These are phyloP conservation scores for Eupithecia subumbrata DNA, from an alignment of 2,888 invertebrate genomes.

Conservation along the genomic window DNA sequence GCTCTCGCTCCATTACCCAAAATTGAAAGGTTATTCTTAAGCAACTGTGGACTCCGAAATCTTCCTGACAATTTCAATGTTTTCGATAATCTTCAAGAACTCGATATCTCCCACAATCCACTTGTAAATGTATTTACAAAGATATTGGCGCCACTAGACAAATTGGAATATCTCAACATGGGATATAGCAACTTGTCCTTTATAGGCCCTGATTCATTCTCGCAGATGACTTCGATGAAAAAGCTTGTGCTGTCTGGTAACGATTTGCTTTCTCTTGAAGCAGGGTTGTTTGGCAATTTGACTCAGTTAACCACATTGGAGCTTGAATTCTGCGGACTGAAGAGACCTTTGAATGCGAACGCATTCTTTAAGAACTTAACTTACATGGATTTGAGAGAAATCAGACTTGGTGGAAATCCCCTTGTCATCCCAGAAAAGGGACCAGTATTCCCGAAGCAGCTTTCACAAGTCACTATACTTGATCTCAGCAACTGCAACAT, in stretches of 20 bases:
- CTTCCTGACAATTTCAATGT: conserved; percentile 87
- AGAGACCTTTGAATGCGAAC: conserved; percentile 85
- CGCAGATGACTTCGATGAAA: conserved; percentile 87
- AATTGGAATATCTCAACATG: conserved; percentile 88
- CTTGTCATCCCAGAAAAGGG: conserved; percentile 84
- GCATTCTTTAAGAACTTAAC: conserved; percentile 87
- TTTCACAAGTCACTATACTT: conserved; percentile 85
- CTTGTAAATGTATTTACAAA: conserved; percentile 87
- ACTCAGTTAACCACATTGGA: conserved; percentile 87
- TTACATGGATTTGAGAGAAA: conserved; percentile 86
- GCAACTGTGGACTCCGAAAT: conserved; percentile 86
- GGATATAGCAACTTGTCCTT: conserved; percentile 88
- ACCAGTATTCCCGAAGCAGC: conserved; percentile 86
- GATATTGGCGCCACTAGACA: conserved; percentile 86
- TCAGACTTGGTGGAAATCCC: conserved; percentile 88
- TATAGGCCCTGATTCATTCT: conserved; percentile 86
- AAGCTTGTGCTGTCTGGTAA: conserved; percentile 88
- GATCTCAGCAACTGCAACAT: conserved; percentile 88
- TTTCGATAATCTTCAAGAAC: conserved; percentile 86
- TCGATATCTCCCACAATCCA: conserved; percentile 89
- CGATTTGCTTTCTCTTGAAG: conserved; percentile 86
- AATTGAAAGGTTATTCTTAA: conserved; percentile 86
- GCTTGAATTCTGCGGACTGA: conserved; percentile 87
- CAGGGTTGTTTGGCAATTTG: conserved; percentile 87
- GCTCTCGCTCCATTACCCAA: conserved; percentile 86